phyloP scores from a whole-genome alignment of 2,888 invertebrate species.

The Allacma fusca region DNA sequence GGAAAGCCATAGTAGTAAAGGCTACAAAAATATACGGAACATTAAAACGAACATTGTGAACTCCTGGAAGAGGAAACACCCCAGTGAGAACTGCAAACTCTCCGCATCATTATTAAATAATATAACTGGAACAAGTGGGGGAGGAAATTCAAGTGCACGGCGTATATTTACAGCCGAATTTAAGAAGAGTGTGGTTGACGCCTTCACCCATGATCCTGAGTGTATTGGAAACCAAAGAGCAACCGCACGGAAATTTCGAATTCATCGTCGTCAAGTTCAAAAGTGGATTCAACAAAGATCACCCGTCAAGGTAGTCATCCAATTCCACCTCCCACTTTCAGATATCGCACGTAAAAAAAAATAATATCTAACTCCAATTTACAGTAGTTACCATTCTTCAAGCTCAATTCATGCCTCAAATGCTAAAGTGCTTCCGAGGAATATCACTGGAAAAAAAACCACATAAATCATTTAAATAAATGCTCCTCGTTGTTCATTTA shows the following conservation, averaged over 20 bases:
- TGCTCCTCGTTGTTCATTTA: no score
- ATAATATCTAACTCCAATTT: no score
- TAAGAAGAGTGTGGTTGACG: constrained; percentile 87
- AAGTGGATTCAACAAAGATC: constrained; percentile 78
- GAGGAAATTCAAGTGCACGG: constrained; percentile 68
- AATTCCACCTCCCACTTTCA: no score
- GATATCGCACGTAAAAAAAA: no score
- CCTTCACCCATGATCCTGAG: constrained; percentile 84
- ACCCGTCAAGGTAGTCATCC: neutral
- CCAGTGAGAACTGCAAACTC: constrained; percentile 15
- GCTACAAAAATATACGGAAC: neutral
- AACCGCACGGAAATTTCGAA: constrained; percentile 88
- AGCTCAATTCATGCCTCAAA: no score
- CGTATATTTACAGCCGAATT: constrained; percentile 89
- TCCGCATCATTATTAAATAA: constrained; percentile 1
- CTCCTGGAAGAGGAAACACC: neutral
- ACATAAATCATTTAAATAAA: no score
- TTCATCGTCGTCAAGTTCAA: constrained; percentile 88
- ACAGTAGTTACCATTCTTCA: no score
- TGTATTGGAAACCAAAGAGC: constrained; percentile 90
- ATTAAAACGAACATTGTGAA: neutral
- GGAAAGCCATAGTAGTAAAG: neutral
- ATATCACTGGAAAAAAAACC: no score
- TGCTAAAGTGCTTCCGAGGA: no score
- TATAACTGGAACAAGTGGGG: constrained; percentile 29